A percentile compares a stretch with the other conserved stretches of the same genome.
Conservation (phyloP, 1,140 invertebrate species). For the Drosophila pectinifera region DNA sequence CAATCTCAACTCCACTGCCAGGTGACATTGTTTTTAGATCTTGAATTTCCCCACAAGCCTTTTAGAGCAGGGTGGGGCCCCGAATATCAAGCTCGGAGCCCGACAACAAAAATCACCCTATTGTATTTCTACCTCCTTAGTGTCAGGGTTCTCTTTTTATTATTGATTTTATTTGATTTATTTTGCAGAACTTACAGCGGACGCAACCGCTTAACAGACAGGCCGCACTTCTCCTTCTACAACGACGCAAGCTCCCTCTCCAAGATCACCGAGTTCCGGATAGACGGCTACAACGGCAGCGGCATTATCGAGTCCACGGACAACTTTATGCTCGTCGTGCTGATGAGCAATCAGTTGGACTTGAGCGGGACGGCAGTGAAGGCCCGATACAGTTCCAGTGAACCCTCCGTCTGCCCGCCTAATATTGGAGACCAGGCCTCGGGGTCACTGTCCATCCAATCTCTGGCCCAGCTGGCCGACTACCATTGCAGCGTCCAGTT, state of each 20-base stretch:
- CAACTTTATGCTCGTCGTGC: conserved; percentile 58
- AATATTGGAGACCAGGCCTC: conserved; percentile 50
- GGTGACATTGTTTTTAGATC: conserved; percentile 10
- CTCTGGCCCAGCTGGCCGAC: conserved; percentile 4
- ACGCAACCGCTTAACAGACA: neutral
- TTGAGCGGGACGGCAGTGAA: conserved; percentile 16
- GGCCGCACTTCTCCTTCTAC: conserved; percentile 40
- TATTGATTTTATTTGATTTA: too few relatives aligned
- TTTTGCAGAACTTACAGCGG: neutral
- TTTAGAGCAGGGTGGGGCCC: too few relatives aligned
- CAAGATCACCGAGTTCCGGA: conserved; percentile 44
- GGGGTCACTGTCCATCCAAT: conserved; percentile 43
- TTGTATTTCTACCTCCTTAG: too few relatives aligned
- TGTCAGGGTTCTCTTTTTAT: too few relatives aligned
- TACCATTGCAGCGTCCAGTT: conserved; percentile 62
- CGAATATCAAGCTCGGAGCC: too few relatives aligned
- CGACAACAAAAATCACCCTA: too few relatives aligned
- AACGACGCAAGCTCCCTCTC: conserved; percentile 49
- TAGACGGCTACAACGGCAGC: conserved; percentile 35
- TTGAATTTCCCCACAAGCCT: too few relatives aligned
- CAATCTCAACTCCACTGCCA: neutral
- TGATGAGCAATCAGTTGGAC: conserved; percentile 17
- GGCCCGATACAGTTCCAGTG: conserved; percentile 49
- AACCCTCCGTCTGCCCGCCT: conserved; percentile 52
- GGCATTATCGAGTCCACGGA: conserved; percentile 60